Base-by-base conservation (phyloP, 2,797 vertebrate genomes). In the Octomys mimax region DNA sequence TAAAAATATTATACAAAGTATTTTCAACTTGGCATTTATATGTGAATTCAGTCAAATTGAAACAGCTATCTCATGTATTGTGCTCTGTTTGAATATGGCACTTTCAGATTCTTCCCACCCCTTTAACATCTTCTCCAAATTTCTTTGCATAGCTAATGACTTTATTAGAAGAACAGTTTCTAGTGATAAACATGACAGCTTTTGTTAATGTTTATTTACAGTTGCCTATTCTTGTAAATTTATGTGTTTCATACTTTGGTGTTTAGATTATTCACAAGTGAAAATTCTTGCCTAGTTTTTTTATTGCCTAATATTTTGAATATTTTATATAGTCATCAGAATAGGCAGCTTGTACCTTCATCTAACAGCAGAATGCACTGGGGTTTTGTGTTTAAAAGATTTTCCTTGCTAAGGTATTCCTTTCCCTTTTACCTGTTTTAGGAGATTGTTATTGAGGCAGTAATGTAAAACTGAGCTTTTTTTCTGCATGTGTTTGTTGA, bases 171-270 rank as follows among this genome's bases (percentile, higher is more conserved):
- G 12, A 88, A 54, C 14, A 77, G 6, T 82, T 82, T 89, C 78
- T 93, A 66, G 42, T 87, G 84, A 82, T 88, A 18, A 79, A 62
- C n/a, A 52, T 11, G 7, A 28, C 28, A 22, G 31, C 21, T 89
- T 95, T 96, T 94, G 46, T 96, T 91, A 92, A 71, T 87, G 42
- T 71, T 94, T 94, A 57, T 82, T 91, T 87, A 64, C 22, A 87
- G 39, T 91, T 46, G 16, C 14, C 13, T 90, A 5, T 84, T 90
- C 59, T 95, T 95, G 92, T 71, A 66, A 92, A 26, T 36, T 8
- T 49, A 49, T 49, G n/a, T 88, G n/a, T 88, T 94, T 96, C 89
- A 36, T 78, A 88, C 13, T 92, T 91, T 89, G 46, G 11, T 49
- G 91, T 86, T 96, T 85, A 79, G 24, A 91, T 89, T 91, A 75